A percentile compares a stretch with the other conserved stretches of the same genome.
Conservation (phyloP, 64 coral and sea anemone genomes). For the Catalaphyllia jardinei region DNA sequence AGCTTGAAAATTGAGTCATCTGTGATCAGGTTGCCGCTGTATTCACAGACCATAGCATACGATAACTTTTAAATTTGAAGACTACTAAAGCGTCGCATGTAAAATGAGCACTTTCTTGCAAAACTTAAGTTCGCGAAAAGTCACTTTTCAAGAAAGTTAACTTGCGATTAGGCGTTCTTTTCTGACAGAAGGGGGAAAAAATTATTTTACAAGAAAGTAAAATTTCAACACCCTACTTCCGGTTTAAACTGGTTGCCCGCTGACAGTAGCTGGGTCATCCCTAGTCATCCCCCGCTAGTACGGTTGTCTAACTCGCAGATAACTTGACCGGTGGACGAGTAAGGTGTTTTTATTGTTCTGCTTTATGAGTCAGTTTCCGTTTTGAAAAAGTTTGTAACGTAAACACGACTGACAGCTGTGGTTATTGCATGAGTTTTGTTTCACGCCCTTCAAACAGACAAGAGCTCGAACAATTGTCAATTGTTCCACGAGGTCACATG, state of each 20-base stretch:
- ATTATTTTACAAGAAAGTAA: neutral
- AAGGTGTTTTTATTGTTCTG: neutral
- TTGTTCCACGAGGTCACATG: constrained; percentile 13
- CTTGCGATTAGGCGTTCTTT: too few relatives aligned
- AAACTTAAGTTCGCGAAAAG: neutral
- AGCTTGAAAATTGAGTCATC: too few relatives aligned
- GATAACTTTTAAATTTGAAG: too few relatives aligned
- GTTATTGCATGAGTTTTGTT: neutral
- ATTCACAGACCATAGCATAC: too few relatives aligned
- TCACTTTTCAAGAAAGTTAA: neutral
- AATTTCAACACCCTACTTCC: neutral
- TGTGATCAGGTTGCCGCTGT: too few relatives aligned
- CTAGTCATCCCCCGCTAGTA: neutral
- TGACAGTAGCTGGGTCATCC: neutral
- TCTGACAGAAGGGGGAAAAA: too few relatives aligned
- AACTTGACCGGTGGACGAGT: neutral
- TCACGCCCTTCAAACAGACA: neutral
- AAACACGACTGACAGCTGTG: neutral
- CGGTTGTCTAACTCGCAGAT: neutral
- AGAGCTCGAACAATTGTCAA: neutral
- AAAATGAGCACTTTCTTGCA: too few relatives aligned
- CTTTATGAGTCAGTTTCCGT: neutral
- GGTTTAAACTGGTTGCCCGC: neutral
- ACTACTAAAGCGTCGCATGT: too few relatives aligned
- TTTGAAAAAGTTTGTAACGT: neutral